These are phyloP conservation scores for Drosophila kikkawai DNA, from an alignment of 1,140 invertebrate species.

Conservation along the genomic window DNA sequence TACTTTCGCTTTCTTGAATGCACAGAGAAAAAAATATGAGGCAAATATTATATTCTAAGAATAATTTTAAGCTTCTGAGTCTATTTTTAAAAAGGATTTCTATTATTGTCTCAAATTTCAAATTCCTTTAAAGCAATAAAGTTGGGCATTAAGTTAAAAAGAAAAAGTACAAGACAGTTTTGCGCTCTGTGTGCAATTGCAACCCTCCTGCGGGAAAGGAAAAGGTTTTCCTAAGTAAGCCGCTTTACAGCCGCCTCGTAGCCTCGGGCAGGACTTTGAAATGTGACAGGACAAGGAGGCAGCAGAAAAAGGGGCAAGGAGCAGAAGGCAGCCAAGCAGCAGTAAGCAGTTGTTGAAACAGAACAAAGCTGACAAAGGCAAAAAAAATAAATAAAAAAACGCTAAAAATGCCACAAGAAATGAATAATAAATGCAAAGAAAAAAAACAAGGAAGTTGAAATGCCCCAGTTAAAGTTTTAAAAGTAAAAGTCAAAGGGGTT, in stretches of 20 bases:
- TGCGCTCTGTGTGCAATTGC: constrained; percentile 23
- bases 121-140: background rate
- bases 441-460: constrained; percentile 6
- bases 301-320: constrained; percentile 20
- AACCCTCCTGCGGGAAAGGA: constrained; percentile 16
- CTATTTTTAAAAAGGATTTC: background rate
- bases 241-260: constrained; percentile 33
- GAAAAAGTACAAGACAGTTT: background rate
- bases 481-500: constrained; percentile 24
- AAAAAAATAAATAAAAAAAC: constrained; percentile 7
- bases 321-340: constrained; percentile 24
- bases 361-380: constrained; percentile 44
- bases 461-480: constrained; percentile 20
- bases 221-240: constrained; percentile 41
- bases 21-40: background rate
- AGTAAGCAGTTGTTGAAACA: constrained; percentile 54
- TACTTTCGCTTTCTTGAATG: constrained; percentile 15
- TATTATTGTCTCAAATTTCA: background rate
- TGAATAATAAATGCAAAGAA: constrained; percentile 64
- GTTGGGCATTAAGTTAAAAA: background rate
- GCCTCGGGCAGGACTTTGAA: constrained; percentile 41
- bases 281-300: constrained; percentile 32
- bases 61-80: background rate
- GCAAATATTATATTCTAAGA: background rate
- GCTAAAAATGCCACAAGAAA: constrained; percentile 58